These are phyloP conservation scores for Chelonus formosanus DNA, from an alignment of 2,888 invertebrate genomes.

Conservation along the genomic window DNA sequence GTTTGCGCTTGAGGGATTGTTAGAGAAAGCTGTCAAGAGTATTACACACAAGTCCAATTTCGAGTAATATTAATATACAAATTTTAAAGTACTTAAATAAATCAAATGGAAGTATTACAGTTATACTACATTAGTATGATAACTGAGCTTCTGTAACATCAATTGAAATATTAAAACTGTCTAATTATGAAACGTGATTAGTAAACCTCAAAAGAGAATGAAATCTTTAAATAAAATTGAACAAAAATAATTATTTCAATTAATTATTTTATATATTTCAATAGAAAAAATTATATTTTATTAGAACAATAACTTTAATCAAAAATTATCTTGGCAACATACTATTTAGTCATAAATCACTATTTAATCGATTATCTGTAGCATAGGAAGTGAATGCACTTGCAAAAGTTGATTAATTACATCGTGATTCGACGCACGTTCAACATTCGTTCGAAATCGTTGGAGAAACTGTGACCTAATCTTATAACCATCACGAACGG, in stretches of 20 bases:
- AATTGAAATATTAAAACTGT: too few relatives aligned
- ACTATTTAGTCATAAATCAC: too few relatives aligned
- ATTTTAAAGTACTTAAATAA: not conserved
- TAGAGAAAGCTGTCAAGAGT: slow-evolving; percentile 29
- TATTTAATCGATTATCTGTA: not conserved
- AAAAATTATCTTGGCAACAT: slow-evolving; percentile 2
- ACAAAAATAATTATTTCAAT: too few relatives aligned
- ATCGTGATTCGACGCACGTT: slow-evolving; percentile 39
- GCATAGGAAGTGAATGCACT: slow-evolving; percentile 5
- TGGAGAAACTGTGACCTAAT: slow-evolving; percentile 42
- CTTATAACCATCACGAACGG: slow-evolving; percentile 26
- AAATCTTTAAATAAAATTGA: too few relatives aligned
- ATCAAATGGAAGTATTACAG: not conserved
- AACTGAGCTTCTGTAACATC: too few relatives aligned
- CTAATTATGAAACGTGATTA: too few relatives aligned
- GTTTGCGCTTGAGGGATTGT: slow-evolving; percentile 25
- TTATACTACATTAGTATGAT: too few relatives aligned
- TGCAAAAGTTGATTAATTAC: slow-evolving; percentile 5
- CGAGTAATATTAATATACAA: slow-evolving; percentile 21
- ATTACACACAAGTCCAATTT: slow-evolving; percentile 7
- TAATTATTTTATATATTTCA: too few relatives aligned
- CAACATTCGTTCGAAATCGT: slow-evolving; percentile 35
- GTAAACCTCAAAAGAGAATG: too few relatives aligned
- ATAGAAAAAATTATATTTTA: too few relatives aligned
- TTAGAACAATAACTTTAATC: not conserved